Evolutionary conservation across 2,113 vertebrate species (phyloP).

Genomic region (Centropus bengalensis): DNA sequence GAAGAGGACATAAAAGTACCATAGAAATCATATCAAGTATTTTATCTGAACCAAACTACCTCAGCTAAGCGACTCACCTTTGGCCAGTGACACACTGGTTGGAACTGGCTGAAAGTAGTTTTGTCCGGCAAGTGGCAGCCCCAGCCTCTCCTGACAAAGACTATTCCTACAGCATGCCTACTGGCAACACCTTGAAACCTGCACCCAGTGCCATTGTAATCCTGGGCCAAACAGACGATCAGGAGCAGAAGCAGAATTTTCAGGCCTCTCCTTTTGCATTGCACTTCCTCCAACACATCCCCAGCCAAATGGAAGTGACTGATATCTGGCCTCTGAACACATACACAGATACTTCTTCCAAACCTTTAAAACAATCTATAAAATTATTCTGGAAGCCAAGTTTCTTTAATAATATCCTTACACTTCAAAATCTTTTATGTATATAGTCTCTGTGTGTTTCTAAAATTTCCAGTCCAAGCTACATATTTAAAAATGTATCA

Average conservation of each 20-base stretch:
- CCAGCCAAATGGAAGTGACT: not conserved
- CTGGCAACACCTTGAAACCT: not conserved
- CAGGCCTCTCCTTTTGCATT: not conserved
- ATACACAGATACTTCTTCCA: not conserved
- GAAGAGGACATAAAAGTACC: not conserved
- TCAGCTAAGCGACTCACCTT: fast-evolving
- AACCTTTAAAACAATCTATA: not conserved
- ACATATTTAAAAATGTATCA: not conserved
- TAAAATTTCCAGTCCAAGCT: not conserved
- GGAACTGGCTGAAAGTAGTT: fast-evolving
- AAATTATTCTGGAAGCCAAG: not conserved
- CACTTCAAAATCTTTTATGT: not conserved
- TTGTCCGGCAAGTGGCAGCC: fast-evolving
- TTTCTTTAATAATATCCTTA: not conserved
- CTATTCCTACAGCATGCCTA: no score
- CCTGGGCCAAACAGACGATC: not conserved
- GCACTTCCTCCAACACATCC: not conserved
- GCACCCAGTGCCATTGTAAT: not conserved
- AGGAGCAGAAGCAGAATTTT: not conserved
- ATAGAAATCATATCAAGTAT: not conserved
- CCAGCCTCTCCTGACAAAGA: fast-evolving
- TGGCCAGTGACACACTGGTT: fast-evolving
- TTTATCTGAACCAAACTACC: not conserved
- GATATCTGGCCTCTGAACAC: not conserved
- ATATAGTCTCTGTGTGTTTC: not conserved